Percentiles rank a stretch among this genome's conserved stretches.
Conservation (phyloP, 2,797 vertebrate genomes). For the Sebastes cheni region DNA sequence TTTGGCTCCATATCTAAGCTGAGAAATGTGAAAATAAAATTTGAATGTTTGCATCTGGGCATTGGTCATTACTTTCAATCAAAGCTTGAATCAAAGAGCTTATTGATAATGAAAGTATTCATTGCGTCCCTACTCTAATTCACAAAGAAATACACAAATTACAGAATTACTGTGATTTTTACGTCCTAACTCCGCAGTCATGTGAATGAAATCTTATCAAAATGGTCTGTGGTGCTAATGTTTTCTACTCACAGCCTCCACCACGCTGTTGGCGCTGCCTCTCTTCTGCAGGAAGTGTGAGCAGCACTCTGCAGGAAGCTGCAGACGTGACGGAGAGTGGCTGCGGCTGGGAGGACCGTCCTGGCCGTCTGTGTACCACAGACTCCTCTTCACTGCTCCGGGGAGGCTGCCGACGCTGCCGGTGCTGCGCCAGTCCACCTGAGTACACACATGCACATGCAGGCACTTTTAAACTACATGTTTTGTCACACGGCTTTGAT, state of each 20-base stretch:
- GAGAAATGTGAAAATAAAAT: neutral
- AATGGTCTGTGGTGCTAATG: neutral
- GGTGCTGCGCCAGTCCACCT: conserved; percentile 89
- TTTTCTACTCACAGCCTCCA: conserved; percentile 91
- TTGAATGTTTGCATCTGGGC: neutral
- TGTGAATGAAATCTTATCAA: neutral
- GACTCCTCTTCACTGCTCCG: conserved; percentile 88
- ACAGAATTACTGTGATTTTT: neutral
- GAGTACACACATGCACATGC: conserved; percentile 9
- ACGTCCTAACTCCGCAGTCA: neutral
- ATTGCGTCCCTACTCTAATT: neutral
- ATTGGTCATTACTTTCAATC: neutral
- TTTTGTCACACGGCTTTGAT: neutral
- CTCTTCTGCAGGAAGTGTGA: conserved; percentile 89
- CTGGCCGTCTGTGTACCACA: conserved; percentile 91
- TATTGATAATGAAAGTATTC: neutral
- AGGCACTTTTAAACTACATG: neutral
- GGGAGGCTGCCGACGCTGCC: conserved; percentile 89
- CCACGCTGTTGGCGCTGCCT: conserved; percentile 94
- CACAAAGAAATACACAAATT: neutral
- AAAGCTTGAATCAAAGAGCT: neutral
- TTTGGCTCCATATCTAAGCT: neutral
- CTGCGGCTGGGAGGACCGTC: conserved; percentile 81
- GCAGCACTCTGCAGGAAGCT: conserved; percentile 85
- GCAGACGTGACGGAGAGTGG: conserved; percentile 88